These are phyloP conservation scores for Menidia beryllina DNA, from an alignment of 2,113 vertebrate species.

Conservation along the genomic window DNA sequence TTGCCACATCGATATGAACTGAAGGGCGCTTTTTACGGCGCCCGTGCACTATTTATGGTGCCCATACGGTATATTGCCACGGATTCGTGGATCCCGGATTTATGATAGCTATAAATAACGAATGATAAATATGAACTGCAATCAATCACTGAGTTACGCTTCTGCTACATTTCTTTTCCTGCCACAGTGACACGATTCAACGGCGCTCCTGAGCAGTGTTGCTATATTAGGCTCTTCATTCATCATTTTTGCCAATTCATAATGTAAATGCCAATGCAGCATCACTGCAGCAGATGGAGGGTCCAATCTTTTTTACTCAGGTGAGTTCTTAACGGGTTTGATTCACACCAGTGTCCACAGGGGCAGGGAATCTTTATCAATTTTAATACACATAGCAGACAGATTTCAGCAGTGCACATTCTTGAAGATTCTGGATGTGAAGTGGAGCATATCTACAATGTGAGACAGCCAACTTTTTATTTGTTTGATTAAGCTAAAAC, in stretches of 20 bases:
- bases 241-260: conserved; percentile 22
- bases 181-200: neutral
- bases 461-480: neutral
- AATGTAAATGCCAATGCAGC: conserved; percentile 24
- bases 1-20: neutral
- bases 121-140: conserved; percentile 7
- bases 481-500: neutral
- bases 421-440: neutral
- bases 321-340: neutral
- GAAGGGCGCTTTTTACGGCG: neutral
- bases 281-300: conserved; percentile 3
- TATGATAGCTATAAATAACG: conserved; percentile 3
- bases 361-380: too few species aligned
- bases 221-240: conserved; percentile 2
- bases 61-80: neutral
- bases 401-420: neutral
- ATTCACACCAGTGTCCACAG: neutral
- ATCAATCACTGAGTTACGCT: neutral
- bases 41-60: neutral
- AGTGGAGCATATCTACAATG: neutral
- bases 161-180: conserved; percentile 2
- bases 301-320: neutral
- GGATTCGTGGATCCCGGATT: neutral
- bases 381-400: too few species aligned
- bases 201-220: neutral